phyloP scores from a whole-genome alignment of 2,113 vertebrate species.

The Mugil cephalus region DNA sequence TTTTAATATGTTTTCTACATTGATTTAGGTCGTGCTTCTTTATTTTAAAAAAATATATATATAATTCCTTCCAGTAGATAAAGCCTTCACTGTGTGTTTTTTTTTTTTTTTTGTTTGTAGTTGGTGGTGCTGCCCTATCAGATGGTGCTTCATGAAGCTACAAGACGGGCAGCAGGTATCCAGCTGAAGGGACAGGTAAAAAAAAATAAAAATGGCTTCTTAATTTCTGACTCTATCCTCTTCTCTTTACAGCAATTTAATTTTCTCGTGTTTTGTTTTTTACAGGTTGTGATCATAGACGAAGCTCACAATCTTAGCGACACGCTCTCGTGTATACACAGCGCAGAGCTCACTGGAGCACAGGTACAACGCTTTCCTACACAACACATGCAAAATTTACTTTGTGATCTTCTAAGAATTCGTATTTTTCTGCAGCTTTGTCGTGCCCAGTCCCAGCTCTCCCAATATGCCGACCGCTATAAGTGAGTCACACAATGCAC shows the following conservation, averaged over 20 bases:
- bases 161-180: conserved; percentile 90
- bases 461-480: conserved; percentile 92
- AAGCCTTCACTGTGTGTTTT: background rate
- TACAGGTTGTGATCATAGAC: conserved; percentile 88
- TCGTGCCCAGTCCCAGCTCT: conserved; percentile 92
- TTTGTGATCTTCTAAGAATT: background rate
- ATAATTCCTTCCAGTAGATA: background rate
- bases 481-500: conserved; percentile 81
- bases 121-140: conserved; percentile 98
- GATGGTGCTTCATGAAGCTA: conserved; percentile 92
- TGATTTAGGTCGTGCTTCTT: too few relatives aligned
- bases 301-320: conserved; percentile 98
- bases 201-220: conserved; percentile 79
- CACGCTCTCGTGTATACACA: conserved; percentile 92
- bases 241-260: background rate
- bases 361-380: conserved; percentile 84
- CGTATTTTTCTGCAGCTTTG: conserved; percentile 87
- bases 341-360: conserved; percentile 88
- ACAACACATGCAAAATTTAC: background rate
- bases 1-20: background rate
- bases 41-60: background rate
- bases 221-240: background rate
- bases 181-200: conserved; percentile 91
- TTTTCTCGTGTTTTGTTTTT: background rate
- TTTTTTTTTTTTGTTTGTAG: conserved; percentile 73